Evolutionary conservation across 2,888 invertebrate genomes (phyloP), one percentile per base, ranked within the genome.

Genomic region (Nomada lathburiana): DNA sequence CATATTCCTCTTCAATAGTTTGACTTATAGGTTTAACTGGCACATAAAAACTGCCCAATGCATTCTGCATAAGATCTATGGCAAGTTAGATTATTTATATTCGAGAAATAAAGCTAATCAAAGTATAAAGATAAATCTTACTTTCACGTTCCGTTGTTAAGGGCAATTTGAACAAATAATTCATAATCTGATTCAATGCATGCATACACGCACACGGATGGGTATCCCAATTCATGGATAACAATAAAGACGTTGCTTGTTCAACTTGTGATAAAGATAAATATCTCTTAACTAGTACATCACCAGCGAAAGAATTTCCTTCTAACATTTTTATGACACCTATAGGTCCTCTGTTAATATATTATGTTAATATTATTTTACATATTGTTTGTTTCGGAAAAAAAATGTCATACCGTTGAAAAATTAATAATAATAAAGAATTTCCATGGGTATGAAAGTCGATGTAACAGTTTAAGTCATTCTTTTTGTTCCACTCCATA

Each of bases 31-130:
- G 95, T 62, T 96, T 95, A 42, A 95, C 95, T 16, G 98, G 96
- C 52, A 96, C 95, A 90, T 97, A 96, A 94, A 96, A 98, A 82
- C 97, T 96, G 52, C 98, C 98, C 29, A 98, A 94, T 13, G 98
- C 97, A 85, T 96, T 96, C 93, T 97, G 97, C 84, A 97, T 94
- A 9, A 92, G 83, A 83, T 87, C 93, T 93, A 64, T 91, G 59
- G 64, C 71, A 74, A n/a, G 68, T 68, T 63, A 68, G 62, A 72
- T 67, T 57, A 55, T 26, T 73, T 68, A 16, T 59, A 16, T 11
- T 42, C 13, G 53, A 4, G 26, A 23, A 9, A 23, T 13, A 11
- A 18, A 20, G 36, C 13, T 1, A 65, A 64, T 42, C 26, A 20
- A 36, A 47, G 2, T 55, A 26, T 7, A 47, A 60, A 70, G 50